phyloP scores from a whole-genome alignment of 1,140 invertebrate species.

The Periplaneta americana region DNA sequence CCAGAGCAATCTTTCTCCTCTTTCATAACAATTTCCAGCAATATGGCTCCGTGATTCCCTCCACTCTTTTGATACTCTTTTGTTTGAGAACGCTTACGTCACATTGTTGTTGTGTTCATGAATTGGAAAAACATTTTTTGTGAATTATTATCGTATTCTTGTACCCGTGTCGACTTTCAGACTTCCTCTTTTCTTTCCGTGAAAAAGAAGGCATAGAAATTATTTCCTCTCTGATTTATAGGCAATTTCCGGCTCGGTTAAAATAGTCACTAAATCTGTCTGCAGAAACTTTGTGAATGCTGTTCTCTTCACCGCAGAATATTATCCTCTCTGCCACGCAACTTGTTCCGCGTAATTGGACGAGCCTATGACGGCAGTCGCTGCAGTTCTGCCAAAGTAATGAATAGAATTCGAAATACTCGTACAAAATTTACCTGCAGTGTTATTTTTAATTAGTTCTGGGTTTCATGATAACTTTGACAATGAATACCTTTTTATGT shows the following conservation, averaged over 20 bases:
- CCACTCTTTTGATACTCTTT: background rate
- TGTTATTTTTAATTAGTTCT: no score
- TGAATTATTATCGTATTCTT: background rate
- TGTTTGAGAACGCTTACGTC: background rate
- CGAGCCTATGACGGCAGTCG: no score
- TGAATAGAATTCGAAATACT: no score
- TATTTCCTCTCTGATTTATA: background rate
- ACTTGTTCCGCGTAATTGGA: background rate
- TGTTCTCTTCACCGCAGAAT: background rate
- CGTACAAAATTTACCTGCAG: no score
- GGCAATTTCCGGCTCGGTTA: background rate
- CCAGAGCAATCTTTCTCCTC: background rate
- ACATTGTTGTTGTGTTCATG: background rate
- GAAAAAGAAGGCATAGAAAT: background rate
- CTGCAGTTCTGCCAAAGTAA: no score
- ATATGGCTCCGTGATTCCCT: background rate
- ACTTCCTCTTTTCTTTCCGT: background rate
- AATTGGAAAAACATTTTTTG: background rate
- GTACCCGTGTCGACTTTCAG: background rate
- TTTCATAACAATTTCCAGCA: background rate
- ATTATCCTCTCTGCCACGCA: background rate
- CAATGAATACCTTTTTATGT: no score
- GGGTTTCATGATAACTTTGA: no score
- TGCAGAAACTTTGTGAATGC: background rate
- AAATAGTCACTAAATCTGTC: background rate